A percentile compares a stretch with the other conserved stretches of the same genome.
These are phyloP conservation scores for Ostrea edulis DNA, from an alignment of 1,140 invertebrate species.

Conservation along the genomic window DNA sequence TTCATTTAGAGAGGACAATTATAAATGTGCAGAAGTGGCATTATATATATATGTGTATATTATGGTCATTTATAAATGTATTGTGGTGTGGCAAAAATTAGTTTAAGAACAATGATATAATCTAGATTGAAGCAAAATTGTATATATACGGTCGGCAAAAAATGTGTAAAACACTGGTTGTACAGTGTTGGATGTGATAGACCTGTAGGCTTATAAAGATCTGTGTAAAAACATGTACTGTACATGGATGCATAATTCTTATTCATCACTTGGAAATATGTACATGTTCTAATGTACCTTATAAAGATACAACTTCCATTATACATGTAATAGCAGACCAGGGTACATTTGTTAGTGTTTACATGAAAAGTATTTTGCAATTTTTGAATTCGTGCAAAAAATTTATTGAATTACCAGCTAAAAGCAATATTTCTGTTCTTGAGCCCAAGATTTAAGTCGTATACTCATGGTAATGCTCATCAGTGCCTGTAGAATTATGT, in stretches of 20 bases:
- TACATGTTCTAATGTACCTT: neutral
- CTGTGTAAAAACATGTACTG: neutral
- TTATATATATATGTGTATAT: neutral
- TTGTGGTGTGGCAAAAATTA: neutral
- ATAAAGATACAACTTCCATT: neutral
- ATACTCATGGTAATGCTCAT: neutral
- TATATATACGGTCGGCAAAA: neutral
- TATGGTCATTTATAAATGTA: neutral
- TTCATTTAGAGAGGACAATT: neutral
- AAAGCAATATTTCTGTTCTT: neutral
- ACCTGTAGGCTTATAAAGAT: too few relatives aligned
- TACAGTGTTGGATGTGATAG: too few relatives aligned
- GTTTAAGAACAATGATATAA: neutral
- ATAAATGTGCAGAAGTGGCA: neutral
- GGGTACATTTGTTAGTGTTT: slow-evolving; percentile 7
- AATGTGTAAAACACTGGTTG: too few relatives aligned
- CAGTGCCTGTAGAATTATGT: neutral
- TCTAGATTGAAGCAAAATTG: neutral
- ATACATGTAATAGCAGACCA: slow-evolving; percentile 5
- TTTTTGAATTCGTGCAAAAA: neutral
- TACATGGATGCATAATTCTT: neutral
- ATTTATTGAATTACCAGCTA: neutral
- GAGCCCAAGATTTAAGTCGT: neutral
- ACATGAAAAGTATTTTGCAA: neutral
- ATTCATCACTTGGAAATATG: neutral